Evolutionary conservation across 2,113 vertebrate genomes (phyloP).

Genomic region (Stegostoma tigrinum): DNA sequence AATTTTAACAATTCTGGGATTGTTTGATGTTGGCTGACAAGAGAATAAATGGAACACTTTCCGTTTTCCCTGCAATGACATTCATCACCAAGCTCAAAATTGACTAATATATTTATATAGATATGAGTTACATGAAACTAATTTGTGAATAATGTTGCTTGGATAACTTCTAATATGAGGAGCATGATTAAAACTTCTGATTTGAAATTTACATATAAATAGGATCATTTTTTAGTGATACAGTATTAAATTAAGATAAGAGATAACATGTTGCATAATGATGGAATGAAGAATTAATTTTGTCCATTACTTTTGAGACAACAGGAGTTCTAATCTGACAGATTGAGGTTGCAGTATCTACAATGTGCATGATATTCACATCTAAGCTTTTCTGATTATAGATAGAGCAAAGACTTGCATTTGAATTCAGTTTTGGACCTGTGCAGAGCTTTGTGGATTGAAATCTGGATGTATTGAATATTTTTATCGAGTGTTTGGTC

Average conservation of each 20-base stretch:
- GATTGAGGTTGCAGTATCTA: not conserved
- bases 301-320: not conserved
- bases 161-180: not conserved
- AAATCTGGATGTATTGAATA: not conserved
- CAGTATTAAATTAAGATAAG: slow-evolving; percentile 11
- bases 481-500: not conserved
- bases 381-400: not conserved
- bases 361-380: not conserved
- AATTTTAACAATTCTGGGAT: not conserved
- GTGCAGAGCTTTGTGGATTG: not conserved
- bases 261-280: slow-evolving; percentile 16
- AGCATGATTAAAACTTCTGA: slow-evolving; percentile 20
- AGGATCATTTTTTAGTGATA: not conserved
- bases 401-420: not conserved
- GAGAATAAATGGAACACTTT: slow-evolving; percentile 8
- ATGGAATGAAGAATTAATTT: slow-evolving; percentile 12
- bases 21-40: not conserved
- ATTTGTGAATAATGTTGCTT: slow-evolving; percentile 16
- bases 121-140: not conserved
- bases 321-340: not conserved
- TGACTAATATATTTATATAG: slow-evolving; percentile 14
- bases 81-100: slow-evolving; percentile 11
- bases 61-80: not conserved
- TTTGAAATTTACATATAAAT: slow-evolving; percentile 31
- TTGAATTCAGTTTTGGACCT: not conserved